Conservation (phyloP, 2,113 vertebrate genomes). For the Forbesichthys agassizii region DNA sequence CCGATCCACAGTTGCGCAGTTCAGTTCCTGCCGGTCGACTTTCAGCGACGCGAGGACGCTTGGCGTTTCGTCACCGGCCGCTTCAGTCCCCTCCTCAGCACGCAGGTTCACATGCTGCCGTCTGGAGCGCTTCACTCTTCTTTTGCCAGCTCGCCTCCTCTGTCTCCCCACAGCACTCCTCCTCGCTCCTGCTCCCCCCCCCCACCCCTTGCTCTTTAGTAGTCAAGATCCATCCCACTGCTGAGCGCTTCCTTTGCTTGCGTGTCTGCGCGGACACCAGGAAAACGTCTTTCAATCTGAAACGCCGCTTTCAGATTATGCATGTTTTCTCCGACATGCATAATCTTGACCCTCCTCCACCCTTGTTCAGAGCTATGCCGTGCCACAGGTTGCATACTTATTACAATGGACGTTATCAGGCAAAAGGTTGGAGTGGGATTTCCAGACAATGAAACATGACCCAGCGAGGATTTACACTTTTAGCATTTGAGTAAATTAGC, state of each 20-base stretch:
- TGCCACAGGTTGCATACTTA: constrained; percentile 64
- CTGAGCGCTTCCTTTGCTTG: constrained; percentile 78
- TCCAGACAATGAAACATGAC: background rate
- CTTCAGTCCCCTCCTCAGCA: constrained; percentile 66
- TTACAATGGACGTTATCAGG: background rate
- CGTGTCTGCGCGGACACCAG: constrained; percentile 63
- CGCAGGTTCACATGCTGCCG: constrained; percentile 76
- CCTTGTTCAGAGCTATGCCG: background rate
- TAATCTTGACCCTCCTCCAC: background rate
- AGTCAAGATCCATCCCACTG: constrained; percentile 85
- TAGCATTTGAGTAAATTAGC: background rate
- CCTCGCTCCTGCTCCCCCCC: constrained; percentile 37
- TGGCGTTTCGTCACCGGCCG: constrained; percentile 52
- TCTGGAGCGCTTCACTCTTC: constrained; percentile 65
- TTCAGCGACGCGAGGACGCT: constrained; percentile 37
- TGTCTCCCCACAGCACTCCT: constrained; percentile 59
- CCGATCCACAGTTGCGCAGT: constrained; percentile 51
- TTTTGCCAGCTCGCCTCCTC: constrained; percentile 55
- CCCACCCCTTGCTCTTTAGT: constrained; percentile 78
- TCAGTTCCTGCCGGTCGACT: background rate
- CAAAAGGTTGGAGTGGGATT: background rate
- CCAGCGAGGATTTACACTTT: too few relatives aligned
- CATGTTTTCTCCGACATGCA: constrained; percentile 35
- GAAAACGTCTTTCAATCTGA: constrained; percentile 62
- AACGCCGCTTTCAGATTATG: constrained; percentile 51